phyloP scores from a whole-genome alignment of 2,113 vertebrate genomes.

The Loxodonta africana region DNA sequence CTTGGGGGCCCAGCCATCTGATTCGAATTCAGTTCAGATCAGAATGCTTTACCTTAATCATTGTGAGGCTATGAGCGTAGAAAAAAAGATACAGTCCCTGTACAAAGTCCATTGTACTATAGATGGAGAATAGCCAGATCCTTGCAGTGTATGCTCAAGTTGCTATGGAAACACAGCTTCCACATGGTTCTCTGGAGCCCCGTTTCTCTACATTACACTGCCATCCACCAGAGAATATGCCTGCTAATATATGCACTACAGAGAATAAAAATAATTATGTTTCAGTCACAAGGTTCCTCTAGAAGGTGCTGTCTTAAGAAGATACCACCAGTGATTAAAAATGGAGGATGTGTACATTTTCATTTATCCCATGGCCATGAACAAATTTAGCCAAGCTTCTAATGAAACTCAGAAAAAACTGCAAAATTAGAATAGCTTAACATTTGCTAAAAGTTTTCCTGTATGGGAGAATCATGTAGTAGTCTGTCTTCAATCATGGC shows the following conservation, averaged over 20 bases:
- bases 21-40: neutral
- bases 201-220: constrained; percentile 59
- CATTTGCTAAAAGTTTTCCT: constrained; percentile 9
- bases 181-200: constrained; percentile 68
- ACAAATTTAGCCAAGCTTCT: constrained; percentile 41
- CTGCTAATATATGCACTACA: constrained; percentile 64
- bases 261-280: constrained; percentile 67
- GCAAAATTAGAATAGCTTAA: constrained; percentile 6
- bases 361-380: neutral
- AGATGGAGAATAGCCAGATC: constrained; percentile 47
- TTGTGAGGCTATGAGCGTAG: neutral
- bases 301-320: constrained; percentile 2
- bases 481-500: neutral
- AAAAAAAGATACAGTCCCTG: constrained; percentile 7
- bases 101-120: constrained; percentile 15
- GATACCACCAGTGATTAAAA: neutral
- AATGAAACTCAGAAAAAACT: neutral
- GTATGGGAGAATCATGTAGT: neutral
- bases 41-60: neutral
- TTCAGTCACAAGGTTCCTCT: neutral
- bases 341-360: neutral
- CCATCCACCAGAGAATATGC: constrained; percentile 65
- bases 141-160: constrained; percentile 65
- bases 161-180: constrained; percentile 73
- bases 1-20: neutral